Percentiles rank a stretch among this genome's conserved stretches.
These are phyloP conservation scores for Syritta pipiens DNA, from an alignment of 2,888 invertebrate genomes.

Conservation along the genomic window DNA sequence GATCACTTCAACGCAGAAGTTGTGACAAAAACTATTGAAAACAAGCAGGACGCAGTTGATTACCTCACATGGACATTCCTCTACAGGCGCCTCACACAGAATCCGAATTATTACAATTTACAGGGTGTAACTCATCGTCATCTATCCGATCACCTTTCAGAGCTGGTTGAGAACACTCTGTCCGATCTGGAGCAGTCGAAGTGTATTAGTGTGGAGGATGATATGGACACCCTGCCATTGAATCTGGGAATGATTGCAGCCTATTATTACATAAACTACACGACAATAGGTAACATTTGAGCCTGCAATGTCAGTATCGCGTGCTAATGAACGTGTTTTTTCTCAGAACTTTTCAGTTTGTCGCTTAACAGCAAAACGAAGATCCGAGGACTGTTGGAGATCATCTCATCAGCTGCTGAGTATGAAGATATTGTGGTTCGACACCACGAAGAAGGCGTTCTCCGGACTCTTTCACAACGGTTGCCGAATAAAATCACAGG, in stretches of 20 bases:
- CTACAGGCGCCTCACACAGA: constrained; percentile 97
- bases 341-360: constrained; percentile 96
- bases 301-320: too few species aligned
- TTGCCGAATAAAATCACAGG: constrained; percentile 83
- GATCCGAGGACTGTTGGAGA: constrained; percentile 97
- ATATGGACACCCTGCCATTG: constrained; percentile 97
- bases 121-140: constrained; percentile 98
- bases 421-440: constrained; percentile 96
- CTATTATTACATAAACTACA: constrained; percentile 99
- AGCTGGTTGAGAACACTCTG: constrained; percentile 97
- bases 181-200: constrained; percentile 97
- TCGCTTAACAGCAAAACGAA: constrained; percentile 98
- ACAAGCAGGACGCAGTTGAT: constrained; percentile 99
- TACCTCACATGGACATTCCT: constrained; percentile 99
- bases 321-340: too few species aligned
- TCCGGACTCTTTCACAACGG: constrained; percentile 82
- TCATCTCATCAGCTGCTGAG: constrained; percentile 98
- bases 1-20: constrained; percentile 99
- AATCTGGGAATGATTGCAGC: constrained; percentile 99
- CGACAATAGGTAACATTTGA: constrained; percentile 93
- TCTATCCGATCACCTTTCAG: constrained; percentile 98
- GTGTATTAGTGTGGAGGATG: constrained; percentile 98
- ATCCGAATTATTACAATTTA: constrained; percentile 99
- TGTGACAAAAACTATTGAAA: constrained; percentile 99
- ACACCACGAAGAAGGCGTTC: constrained; percentile 95